Evolutionary conservation across 2,113 vertebrate species (phyloP), one percentile per base, ranked within the genome.

Genomic region (Conger conger): DNA sequence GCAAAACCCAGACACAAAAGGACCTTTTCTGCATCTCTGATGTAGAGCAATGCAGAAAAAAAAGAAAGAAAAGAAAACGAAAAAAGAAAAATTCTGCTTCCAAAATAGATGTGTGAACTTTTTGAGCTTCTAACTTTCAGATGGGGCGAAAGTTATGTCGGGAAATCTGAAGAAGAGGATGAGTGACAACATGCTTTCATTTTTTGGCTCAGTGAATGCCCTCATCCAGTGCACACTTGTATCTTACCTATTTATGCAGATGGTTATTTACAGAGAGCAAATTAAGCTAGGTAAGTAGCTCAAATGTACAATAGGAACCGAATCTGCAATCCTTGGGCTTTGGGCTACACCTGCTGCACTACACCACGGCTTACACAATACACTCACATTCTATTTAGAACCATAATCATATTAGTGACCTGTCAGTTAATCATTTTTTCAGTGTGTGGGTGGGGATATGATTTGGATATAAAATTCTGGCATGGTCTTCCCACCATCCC

Each of bases 1-100:
- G 92, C 91, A 91, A 89, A 42, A 92, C 91, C 87, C 91, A 92
- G 93, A 94, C 93, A 94, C 92, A 94, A 94, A 89, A 92, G 91
- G 89, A 90, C 86, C 88, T 88, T 87, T 88, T 90, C 82, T 82
- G 82, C 57, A 85, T 86, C 86, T 90, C 87, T 90, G 84, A 90
- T 88, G 90, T 87, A 88, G 85, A 92, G 90, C 88, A 88, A 88
- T 86, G 86, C 87, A 90, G 88, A 83, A 81, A 85, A 89, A 89
- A 86, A 85, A 87, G 83, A 81, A 27, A 76, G 20, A 57, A 35
- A 87, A 33, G 54, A 23, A 60, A 16, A 50, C n/a, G 85, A 33
- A 68, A 63, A 76, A 63, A 83, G 27, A 86, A 83, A 86, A 87
- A 84, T 1, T 63, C 84, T 88, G 89, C 88, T 89, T 89, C 89